Conservation (phyloP, 2,888 invertebrate species). For the Pediacus dermestoides region DNA sequence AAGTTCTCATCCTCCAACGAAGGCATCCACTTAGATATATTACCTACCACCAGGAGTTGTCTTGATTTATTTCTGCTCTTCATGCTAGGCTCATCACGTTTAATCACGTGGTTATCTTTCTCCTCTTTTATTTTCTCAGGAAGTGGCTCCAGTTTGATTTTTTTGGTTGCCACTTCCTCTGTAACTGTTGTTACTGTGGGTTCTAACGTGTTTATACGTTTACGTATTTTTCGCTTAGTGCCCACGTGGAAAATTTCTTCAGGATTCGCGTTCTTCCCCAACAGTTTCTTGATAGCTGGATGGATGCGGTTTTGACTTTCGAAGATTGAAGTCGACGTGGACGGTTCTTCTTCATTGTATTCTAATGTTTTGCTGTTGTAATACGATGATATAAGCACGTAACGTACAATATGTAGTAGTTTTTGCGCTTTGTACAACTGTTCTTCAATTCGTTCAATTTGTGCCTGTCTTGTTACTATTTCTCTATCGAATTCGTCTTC, state of each 20-base stretch:
- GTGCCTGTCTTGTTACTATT: constrained; percentile 64
- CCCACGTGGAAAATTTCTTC: constrained; percentile 41
- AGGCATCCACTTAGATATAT: constrained; percentile 81
- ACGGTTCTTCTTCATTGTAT: constrained; percentile 39
- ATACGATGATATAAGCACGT: constrained; percentile 58
- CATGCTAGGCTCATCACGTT: constrained; percentile 10
- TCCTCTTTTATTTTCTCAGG: constrained; percentile 4
- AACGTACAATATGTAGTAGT: constrained; percentile 58
- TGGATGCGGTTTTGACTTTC: constrained; percentile 58
- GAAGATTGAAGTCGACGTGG: constrained; percentile 21
- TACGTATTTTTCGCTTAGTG: constrained; percentile 23
- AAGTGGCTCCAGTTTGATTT: constrained; percentile 21
- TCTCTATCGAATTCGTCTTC: constrained; percentile 70
- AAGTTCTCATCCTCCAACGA: constrained; percentile 64
- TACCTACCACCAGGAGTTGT: constrained; percentile 56
- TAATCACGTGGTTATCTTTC: constrained; percentile 5
- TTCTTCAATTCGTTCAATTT: constrained; percentile 67
- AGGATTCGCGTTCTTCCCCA: constrained; percentile 54
- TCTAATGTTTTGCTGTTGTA: constrained; percentile 57
- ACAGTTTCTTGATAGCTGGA: constrained; percentile 70
- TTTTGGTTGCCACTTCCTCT: constrained; percentile 19
- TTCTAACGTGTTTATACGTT: constrained; percentile 17
- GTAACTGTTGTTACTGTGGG: constrained; percentile 17
- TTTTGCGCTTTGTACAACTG: constrained; percentile 58
- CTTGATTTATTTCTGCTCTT: constrained; percentile 43